Base-by-base conservation (phyloP, 2,888 invertebrate species). In the Drosophila colorata region DNA sequence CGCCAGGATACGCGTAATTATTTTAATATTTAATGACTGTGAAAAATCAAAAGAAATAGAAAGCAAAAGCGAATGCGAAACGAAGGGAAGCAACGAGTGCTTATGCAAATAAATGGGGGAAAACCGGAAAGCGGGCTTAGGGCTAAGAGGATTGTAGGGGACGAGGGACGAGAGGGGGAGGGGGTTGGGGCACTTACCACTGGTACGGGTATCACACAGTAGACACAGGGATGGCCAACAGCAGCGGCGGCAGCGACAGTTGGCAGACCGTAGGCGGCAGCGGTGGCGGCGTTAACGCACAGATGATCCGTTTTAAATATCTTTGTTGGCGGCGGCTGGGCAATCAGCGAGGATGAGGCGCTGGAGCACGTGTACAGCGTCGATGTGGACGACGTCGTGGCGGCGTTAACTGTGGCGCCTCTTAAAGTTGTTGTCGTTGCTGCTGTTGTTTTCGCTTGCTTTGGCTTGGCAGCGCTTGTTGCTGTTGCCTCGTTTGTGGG, bases 241-340 rank as follows among this genome's bases (percentile, higher is more conserved):
- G 90, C 88, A 88, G 90, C 89, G 77, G 90, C 80, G 75, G 90
- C 88, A 80, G 89, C 86, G 71, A 88, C 89, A 77, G 90, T 89
- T 76, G 90, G 90, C 88, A 91, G 77, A 80, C 90, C 90, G 91
- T 90, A 91, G 70, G 89, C 82, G 69, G 84, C 86, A 77, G 89
- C 88, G 88, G 89, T 87, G 66, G 88, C 83, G 67, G 84, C 86
- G 90, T 90, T 91, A 73, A 90, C 85, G 72, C 89, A 90, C 85
- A 90, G 77, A 88, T 90, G 90, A 89, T 90, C 90, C 90, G 90
- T 91, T 83, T 90, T 90, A 90, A 90, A 91, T 86, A 90, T 90
- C 87, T 90, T 90, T 53, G 88, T 90, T 83, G 90, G 90, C 78
- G 90, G 90, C 75, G 91, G 90, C 79, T 90, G 90, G 74, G 91